Evolutionary conservation across 2,113 vertebrate genomes (phyloP).

Genomic region (Collichthys lucidus): DNA sequence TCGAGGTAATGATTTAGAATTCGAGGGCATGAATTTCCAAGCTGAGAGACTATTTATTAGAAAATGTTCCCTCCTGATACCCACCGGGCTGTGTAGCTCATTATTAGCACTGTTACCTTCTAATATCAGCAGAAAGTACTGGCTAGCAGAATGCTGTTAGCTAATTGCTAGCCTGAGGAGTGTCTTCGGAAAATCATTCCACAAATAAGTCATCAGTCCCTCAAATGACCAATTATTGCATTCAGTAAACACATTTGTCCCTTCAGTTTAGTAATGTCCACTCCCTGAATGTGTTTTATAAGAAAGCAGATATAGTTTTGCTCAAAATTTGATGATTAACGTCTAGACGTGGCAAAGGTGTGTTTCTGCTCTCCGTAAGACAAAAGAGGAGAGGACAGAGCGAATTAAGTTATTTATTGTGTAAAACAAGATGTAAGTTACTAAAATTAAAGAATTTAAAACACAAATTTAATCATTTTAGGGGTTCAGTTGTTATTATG

Average conservation of each 20-base stretch:
- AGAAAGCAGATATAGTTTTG: background rate
- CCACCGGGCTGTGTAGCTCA: background rate
- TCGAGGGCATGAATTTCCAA: slow-evolving; percentile 7
- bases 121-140: background rate
- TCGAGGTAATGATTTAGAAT: slow-evolving; percentile 11
- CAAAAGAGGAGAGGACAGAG: too few relatives aligned
- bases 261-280: too few relatives aligned
- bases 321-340: background rate
- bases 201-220: background rate
- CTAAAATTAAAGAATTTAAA: background rate
- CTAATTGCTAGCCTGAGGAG: background rate
- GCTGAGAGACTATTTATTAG: background rate
- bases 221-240: background rate
- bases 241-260: background rate
- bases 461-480: background rate
- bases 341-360: background rate
- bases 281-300: background rate
- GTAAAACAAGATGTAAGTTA: background rate
- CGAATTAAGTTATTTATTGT: background rate
- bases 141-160: background rate
- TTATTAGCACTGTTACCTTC: background rate
- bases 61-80: background rate
- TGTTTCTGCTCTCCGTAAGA: background rate
- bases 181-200: background rate
- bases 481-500: background rate